These are phyloP conservation scores for Cristatella mucedo DNA, from an alignment of 2,888 invertebrate genomes.

Conservation along the genomic window DNA sequence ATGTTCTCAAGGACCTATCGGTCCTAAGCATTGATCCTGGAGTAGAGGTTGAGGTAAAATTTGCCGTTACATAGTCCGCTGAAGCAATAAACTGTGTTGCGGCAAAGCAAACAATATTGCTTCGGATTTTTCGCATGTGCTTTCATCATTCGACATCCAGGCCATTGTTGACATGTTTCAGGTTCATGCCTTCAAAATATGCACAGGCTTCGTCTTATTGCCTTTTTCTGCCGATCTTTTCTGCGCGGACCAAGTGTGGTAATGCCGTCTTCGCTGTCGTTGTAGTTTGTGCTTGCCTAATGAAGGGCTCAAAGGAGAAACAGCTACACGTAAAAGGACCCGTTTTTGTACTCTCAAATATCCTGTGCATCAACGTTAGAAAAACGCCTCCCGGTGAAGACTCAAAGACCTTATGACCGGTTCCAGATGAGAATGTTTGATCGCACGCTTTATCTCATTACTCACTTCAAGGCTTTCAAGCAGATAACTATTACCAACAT, in stretches of 20 bases:
- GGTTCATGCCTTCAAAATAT: too few relatives aligned
- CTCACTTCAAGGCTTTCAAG: constrained; percentile 94
- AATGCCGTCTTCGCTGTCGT: too few relatives aligned
- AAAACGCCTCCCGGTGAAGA: constrained; percentile 99
- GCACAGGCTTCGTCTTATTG: too few relatives aligned
- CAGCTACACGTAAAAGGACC: constrained; percentile 93
- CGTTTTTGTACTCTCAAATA: constrained; percentile 95
- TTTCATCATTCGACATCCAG: too few relatives aligned
- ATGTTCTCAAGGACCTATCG: constrained; percentile 97
- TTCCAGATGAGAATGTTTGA: constrained; percentile 97
- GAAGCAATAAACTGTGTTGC: too few relatives aligned
- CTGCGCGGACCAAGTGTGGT: not conserved
- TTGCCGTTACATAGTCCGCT: constrained; percentile 86
- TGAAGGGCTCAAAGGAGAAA: constrained; percentile 90
- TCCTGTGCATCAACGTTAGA: constrained; percentile 88
- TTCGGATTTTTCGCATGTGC: too few relatives aligned
- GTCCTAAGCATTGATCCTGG: constrained; percentile 98
- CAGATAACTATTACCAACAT: constrained; percentile 98
- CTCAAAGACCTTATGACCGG: constrained; percentile 98
- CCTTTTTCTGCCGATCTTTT: too few relatives aligned
- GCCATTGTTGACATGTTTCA: too few relatives aligned
- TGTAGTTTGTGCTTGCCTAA: constrained; percentile 82
- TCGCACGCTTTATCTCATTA: constrained; percentile 87
- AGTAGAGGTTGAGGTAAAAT: constrained; percentile 97
- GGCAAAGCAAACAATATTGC: too few relatives aligned